A percentile compares a stretch with the other conserved stretches of the same genome.
These are phyloP conservation scores for Neodontobutis hainanensis DNA, from an alignment of 2,113 vertebrate genomes.

Conservation along the genomic window DNA sequence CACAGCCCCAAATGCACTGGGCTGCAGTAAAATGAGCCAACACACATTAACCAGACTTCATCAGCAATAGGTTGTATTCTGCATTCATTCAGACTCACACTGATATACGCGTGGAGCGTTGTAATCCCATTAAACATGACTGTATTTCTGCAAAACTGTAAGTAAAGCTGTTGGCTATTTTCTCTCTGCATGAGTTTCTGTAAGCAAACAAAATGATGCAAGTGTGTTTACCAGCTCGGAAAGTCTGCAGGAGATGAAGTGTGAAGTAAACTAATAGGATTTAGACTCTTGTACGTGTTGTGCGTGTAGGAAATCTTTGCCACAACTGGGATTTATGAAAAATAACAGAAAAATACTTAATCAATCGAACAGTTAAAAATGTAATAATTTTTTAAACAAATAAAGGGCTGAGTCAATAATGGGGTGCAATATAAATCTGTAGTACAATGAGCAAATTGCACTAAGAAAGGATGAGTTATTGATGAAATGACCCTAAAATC, in stretches of 20 bases:
- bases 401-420: not conserved
- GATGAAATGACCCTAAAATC: not conserved
- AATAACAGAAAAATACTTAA: conserved; percentile 11
- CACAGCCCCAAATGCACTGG: no score
- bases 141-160: conserved; percentile 15
- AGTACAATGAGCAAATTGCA: no score
- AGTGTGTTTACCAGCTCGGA: conserved; percentile 40
- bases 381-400: not conserved
- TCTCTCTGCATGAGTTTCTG: conserved; percentile 13
- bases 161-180: conserved; percentile 42
- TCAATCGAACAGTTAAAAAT: not conserved
- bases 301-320: conserved; percentile 10
- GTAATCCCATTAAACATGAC: conserved; percentile 27
- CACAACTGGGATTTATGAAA: conserved; percentile 12
- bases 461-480: not conserved
- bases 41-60: conserved; percentile 9
- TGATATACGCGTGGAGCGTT: not conserved
- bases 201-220: conserved; percentile 51
- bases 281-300: conserved; percentile 25
- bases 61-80: conserved; percentile 5
- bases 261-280: conserved; percentile 38
- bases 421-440: not conserved
- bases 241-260: conserved; percentile 33
- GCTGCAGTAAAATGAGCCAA: not conserved
- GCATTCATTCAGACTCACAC: conserved; percentile 8